Conservation (phyloP, 2,113 vertebrate species). For the Sinocyclocheilus maitianheensis region DNA sequence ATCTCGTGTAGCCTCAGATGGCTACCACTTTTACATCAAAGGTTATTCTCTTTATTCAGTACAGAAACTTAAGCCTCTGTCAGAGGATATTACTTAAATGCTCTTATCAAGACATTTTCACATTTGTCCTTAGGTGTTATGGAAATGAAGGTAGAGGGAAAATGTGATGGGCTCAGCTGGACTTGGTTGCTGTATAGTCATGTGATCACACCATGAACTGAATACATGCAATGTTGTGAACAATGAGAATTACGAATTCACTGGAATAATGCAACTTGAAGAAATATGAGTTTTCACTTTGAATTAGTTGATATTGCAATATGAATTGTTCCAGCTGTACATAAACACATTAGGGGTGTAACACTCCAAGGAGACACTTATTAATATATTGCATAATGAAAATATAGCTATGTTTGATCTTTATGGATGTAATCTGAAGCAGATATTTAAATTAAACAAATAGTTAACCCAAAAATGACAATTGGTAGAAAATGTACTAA, state of each 20-base stretch:
- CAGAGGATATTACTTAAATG: conserved; percentile 55
- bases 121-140: conserved; percentile 31
- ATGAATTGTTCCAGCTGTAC: not conserved
- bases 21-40: conserved; percentile 53
- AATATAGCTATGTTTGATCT: not conserved
- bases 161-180: conserved; percentile 28
- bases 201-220: conserved; percentile 18
- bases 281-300: not conserved
- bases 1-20: conserved; percentile 22
- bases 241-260: not conserved
- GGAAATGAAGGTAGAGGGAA: conserved; percentile 34
- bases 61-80: conserved; percentile 50
- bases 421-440: not conserved
- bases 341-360: no score
- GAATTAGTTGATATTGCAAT: not conserved
- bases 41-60: conserved; percentile 43
- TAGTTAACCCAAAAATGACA: not conserved
- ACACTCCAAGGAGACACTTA: not conserved
- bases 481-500: not conserved
- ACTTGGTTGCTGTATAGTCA: conserved; percentile 20
- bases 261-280: not conserved
- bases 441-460: not conserved
- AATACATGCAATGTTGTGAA: not conserved
- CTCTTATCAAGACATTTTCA: conserved; percentile 51
- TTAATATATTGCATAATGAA: not conserved